Percentiles rank a stretch among this genome's conserved stretches.
phyloP scores from a whole-genome alignment of 2,888 invertebrate genomes.

The Leptopilina syphax region DNA sequence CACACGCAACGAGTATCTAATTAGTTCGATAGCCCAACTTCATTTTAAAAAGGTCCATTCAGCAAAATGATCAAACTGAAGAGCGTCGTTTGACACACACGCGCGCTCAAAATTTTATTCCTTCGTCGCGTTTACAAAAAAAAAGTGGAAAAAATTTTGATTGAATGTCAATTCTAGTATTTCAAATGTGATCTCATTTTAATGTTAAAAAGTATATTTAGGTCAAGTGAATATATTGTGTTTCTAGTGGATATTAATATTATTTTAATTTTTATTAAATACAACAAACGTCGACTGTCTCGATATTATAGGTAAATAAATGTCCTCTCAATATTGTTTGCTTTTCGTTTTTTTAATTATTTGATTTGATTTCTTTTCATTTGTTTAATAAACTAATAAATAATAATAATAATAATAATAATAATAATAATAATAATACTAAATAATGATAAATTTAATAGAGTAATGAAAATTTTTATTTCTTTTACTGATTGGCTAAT shows the following conservation, averaged over 20 bases:
- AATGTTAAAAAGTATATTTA: neutral
- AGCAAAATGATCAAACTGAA: conserved; percentile 24
- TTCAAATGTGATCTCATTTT: conserved; percentile 2
- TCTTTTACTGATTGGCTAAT: no score
- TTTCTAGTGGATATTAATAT: neutral
- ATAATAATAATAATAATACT: no score
- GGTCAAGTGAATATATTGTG: neutral
- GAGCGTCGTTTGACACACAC: conserved; percentile 2
- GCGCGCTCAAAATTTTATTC: neutral
- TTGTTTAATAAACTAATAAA: no score
- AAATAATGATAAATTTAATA: no score
- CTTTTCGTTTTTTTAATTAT: no score
- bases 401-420: no score
- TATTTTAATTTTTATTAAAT: no score
- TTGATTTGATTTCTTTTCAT: no score
- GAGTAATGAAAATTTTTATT: no score
- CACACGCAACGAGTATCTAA: conserved; percentile 52
- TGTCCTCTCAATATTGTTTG: no score
- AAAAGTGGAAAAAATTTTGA: neutral
- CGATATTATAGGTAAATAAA: no score
- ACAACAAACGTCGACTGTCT: no score
- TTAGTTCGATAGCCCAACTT: conserved; percentile 50
- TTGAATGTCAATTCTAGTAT: neutral
- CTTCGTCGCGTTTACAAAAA: neutral
- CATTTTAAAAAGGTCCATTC: conserved; percentile 37